These are phyloP conservation scores for Mormyrus iriodes DNA, from an alignment of 2,113 vertebrate species.

Conservation along the genomic window DNA sequence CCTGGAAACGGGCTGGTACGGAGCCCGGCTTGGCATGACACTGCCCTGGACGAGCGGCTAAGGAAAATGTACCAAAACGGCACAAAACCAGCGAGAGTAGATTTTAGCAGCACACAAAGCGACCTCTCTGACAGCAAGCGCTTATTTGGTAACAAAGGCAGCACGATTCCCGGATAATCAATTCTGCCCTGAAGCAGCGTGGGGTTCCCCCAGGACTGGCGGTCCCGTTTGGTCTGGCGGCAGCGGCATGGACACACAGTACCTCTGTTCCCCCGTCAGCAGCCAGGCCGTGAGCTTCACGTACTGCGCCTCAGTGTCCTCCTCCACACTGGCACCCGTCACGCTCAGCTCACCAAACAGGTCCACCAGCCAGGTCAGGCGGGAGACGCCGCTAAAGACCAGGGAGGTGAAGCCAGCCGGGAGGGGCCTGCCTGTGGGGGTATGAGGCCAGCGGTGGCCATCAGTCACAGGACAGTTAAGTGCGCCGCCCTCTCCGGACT, in stretches of 20 bases:
- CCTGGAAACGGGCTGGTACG: background rate
- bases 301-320: conserved; percentile 60
- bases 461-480: background rate
- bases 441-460: conserved; percentile 18
- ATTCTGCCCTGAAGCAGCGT: background rate
- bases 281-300: conserved; percentile 79
- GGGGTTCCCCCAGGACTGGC: background rate
- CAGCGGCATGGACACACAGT: background rate
- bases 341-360: conserved; percentile 83
- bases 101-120: background rate
- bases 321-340: conserved; percentile 63
- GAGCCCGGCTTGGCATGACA: background rate
- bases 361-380: conserved; percentile 84
- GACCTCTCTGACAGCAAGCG: background rate
- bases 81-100: background rate
- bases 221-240: background rate
- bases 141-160: background rate
- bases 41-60: background rate
- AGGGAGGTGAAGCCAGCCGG: conserved; percentile 73
- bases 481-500: background rate
- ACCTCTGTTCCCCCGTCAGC: conserved; percentile 69
- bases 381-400: conserved; percentile 79
- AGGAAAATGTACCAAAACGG: background rate
- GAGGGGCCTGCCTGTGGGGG: conserved; percentile 62
- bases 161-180: background rate